Conservation (phyloP, 2,888 invertebrate genomes). For the Hirtodrosophila confusa region DNA sequence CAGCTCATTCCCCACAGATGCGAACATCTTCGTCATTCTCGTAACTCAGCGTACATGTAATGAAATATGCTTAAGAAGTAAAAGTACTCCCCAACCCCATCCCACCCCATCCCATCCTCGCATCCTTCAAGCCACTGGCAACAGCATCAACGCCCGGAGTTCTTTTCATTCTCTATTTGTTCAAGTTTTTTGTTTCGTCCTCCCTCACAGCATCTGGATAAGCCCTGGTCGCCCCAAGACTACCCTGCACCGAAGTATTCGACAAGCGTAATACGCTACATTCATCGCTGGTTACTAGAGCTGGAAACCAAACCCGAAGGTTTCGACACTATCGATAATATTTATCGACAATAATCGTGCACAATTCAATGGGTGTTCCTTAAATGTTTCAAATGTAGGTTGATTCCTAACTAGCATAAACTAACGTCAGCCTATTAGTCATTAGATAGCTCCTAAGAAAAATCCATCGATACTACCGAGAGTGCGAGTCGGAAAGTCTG, state of each 20-base stretch:
- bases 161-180: slow-evolving; percentile 30
- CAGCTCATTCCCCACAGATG: slow-evolving; percentile 11
- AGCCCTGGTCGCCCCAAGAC: slow-evolving; percentile 4
- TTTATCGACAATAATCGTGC: no score
- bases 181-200: slow-evolving; percentile 22
- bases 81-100: slow-evolving; percentile 6
- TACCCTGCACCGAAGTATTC: slow-evolving; percentile 17
- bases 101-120: no score
- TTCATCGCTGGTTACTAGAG: no score
- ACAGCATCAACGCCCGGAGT: slow-evolving; percentile 43
- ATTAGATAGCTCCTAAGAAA: no score
- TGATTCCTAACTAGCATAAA: no score
- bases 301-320: no score
- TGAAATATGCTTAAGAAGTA: slow-evolving; percentile 74
- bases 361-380: no score
- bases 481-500: neutral
- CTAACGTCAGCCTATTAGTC: no score
- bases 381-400: no score
- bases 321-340: no score
- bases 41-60: slow-evolving; percentile 50
- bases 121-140: slow-evolving; percentile 30
- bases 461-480: no score
- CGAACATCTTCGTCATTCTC: slow-evolving; percentile 18
- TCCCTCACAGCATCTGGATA: neutral
- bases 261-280: no score